Conservation (phyloP, 2,888 invertebrate species). For the Mesochorus sp. region DNA sequence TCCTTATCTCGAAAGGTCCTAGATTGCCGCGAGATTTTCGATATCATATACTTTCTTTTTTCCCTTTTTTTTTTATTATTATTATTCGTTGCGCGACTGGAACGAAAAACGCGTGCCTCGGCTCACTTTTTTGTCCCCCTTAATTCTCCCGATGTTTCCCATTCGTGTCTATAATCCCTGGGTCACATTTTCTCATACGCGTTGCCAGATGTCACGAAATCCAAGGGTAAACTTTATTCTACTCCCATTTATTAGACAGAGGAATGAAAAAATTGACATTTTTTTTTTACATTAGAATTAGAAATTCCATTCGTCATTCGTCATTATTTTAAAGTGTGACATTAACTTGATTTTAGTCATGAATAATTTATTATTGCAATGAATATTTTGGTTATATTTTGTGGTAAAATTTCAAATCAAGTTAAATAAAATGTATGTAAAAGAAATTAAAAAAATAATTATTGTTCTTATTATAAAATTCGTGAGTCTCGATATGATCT, state of each 20-base stretch:
- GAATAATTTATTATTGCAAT: too few species aligned
- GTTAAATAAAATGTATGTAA: too few species aligned
- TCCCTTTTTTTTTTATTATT: slow-evolving; percentile 18
- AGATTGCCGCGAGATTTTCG: slow-evolving; percentile 12
- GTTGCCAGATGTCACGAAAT: slow-evolving; percentile 46
- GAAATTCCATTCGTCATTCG: too few species aligned
- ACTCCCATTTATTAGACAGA: neutral
- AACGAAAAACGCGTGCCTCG: slow-evolving; percentile 38
- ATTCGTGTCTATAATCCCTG: slow-evolving; percentile 38
- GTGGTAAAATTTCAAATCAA: too few species aligned
- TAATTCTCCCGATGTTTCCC: slow-evolving; percentile 31
- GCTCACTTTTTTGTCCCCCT: neutral
- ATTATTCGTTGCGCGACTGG: neutral
- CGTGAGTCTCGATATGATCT: too few species aligned
- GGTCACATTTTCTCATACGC: slow-evolving; percentile 14
- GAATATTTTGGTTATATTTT: too few species aligned
- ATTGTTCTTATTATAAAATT: too few species aligned
- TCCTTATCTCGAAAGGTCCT: slow-evolving; percentile 28
- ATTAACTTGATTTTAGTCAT: too few species aligned
- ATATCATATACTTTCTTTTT: neutral
- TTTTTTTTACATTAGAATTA: neutral
- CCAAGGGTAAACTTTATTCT: neutral
- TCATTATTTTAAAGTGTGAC: neutral
- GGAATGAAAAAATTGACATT: neutral
- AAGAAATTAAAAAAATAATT: too few species aligned